Percentiles rank a stretch among this genome's conserved stretches.
These are phyloP conservation scores for Drosophila picticornis DNA, from an alignment of 2,888 invertebrate species.

Conservation along the genomic window DNA sequence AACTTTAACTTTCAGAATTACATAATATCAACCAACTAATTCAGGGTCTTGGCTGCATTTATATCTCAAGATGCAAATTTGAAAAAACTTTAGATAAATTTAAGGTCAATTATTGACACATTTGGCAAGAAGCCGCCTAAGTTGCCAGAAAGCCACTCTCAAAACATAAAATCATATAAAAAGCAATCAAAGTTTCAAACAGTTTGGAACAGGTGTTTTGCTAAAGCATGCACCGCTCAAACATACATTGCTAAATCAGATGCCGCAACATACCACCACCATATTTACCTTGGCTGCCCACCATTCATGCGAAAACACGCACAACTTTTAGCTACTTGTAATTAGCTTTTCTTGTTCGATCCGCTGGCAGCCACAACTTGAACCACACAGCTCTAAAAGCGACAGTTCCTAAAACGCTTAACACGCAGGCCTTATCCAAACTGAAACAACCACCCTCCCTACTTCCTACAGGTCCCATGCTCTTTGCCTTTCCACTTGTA, in stretches of 20 bases:
- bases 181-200: conserved; percentile 77
- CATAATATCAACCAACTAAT: neutral
- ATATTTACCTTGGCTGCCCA: conserved; percentile 40
- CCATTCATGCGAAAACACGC: conserved; percentile 68
- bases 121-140: conserved; percentile 48
- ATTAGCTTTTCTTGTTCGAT: conserved; percentile 81
- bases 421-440: conserved; percentile 53
- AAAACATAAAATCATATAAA: conserved; percentile 61
- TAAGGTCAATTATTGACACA: conserved; percentile 73
- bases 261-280: neutral
- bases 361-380: conserved; percentile 61
- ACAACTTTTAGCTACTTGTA: conserved; percentile 79
- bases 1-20: conserved; percentile 12
- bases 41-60: conserved; percentile 19
- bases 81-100: conserved; percentile 43
- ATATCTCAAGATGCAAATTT: conserved; percentile 28
- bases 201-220: conserved; percentile 72
- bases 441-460: conserved; percentile 4
- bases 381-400: conserved; percentile 44
- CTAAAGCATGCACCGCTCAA: conserved; percentile 15
- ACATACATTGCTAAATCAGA: conserved; percentile 26
- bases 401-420: conserved; percentile 66
- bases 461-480: neutral
- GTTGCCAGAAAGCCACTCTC: conserved; percentile 16
- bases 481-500: conserved; percentile 11